Evolutionary conservation across 2,797 vertebrate genomes (phyloP).

Genomic region (Myiothlypis coronata): DNA sequence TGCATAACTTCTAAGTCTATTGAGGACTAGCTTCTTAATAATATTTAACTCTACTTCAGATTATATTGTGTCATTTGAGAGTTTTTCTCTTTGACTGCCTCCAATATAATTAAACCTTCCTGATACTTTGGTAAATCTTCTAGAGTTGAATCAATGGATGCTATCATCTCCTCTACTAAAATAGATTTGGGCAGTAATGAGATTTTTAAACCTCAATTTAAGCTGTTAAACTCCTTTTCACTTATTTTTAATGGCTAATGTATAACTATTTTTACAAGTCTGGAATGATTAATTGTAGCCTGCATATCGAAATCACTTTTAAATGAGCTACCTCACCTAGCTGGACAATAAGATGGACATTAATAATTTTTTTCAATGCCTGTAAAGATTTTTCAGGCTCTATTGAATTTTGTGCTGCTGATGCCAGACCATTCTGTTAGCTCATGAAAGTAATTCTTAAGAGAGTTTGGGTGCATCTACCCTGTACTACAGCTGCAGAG

Average conservation of each 20-base stretch:
- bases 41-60: background rate
- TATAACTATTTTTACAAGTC: conserved; percentile 10
- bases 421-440: background rate
- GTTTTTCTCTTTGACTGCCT: background rate
- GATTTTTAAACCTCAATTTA: conserved; percentile 42
- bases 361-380: background rate
- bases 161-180: background rate
- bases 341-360: background rate
- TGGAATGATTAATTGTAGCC: conserved; percentile 2
- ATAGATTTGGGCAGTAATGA: conserved; percentile 16
- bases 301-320: background rate
- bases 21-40: background rate
- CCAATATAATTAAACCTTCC: background rate
- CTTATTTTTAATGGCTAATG: conserved; percentile 11
- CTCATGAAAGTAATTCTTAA: background rate
- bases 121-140: conserved; percentile 1
- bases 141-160: background rate
- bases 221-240: background rate
- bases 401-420: background rate
- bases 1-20: background rate
- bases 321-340: background rate
- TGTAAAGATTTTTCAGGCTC: background rate
- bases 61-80: background rate
- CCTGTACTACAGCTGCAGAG: background rate
- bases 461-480: background rate